Evolutionary conservation across 2,113 vertebrate genomes (phyloP).

Genomic region (Donacobius atricapilla): DNA sequence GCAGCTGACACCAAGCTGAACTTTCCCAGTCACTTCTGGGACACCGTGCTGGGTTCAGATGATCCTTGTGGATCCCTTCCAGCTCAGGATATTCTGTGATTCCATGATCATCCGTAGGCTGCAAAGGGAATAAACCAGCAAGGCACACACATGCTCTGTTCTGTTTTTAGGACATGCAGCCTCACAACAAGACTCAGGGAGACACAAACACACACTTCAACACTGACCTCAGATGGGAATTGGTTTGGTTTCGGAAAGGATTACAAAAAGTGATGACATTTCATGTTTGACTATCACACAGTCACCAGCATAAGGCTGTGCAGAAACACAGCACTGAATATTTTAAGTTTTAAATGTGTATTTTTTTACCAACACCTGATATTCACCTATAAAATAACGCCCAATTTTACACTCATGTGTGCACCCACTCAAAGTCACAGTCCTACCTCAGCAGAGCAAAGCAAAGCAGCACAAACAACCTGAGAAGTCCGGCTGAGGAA

Average conservation of each 20-base stretch:
- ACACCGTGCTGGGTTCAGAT: accelerated
- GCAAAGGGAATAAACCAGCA: not conserved
- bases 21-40: not conserved
- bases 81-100: not conserved
- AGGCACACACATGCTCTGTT: not conserved
- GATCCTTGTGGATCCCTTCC: not conserved
- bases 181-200: not conserved
- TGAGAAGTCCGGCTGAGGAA: not conserved
- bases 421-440: not conserved
- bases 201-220: not conserved
- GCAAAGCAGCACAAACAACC: not conserved
- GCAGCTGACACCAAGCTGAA: not conserved
- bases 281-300: not conserved
- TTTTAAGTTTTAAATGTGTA: not conserved
- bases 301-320: not conserved
- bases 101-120: not conserved
- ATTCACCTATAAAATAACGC: not conserved
- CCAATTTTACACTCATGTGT: accelerated
- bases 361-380: not conserved
- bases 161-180: not conserved
- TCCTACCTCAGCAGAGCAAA: not conserved
- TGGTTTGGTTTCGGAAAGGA: not conserved
- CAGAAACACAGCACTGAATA: not conserved
- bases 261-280: not conserved
- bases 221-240: not conserved